These are phyloP conservation scores for Siphamia tubifer DNA, from an alignment of 2,113 vertebrate genomes.

Conservation along the genomic window DNA sequence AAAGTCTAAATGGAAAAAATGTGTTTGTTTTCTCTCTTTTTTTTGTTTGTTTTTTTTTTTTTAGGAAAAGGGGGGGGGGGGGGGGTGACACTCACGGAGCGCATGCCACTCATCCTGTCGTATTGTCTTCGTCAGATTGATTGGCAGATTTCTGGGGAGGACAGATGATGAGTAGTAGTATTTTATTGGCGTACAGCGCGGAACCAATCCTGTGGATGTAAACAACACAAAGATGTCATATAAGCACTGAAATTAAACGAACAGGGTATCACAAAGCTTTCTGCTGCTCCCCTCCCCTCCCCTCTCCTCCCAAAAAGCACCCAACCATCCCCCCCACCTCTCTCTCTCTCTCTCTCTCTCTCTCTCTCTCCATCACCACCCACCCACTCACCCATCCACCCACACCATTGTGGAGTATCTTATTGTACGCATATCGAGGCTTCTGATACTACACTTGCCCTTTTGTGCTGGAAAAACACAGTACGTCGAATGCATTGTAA, in stretches of 20 bases:
- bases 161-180: slow-evolving; percentile 92
- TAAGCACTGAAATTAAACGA: slow-evolving; percentile 38
- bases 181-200: slow-evolving; percentile 88
- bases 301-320: slow-evolving; percentile 17
- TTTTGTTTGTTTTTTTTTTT: too few relatives aligned
- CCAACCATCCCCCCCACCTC: too few relatives aligned
- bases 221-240: slow-evolving; percentile 57
- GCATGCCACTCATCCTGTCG: slow-evolving; percentile 93
- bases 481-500: slow-evolving; percentile 35
- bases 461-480: slow-evolving; percentile 37
- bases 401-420: slow-evolving; percentile 53
- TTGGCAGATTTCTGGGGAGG: slow-evolving; percentile 86
- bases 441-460: slow-evolving; percentile 52
- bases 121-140: slow-evolving; percentile 91
- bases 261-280: slow-evolving; percentile 43
- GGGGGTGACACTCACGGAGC: slow-evolving; percentile 83
- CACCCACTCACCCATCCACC: slow-evolving; percentile 53
- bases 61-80: neutral
- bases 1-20: too few relatives aligned
- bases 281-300: slow-evolving; percentile 19
- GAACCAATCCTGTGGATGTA: slow-evolving; percentile 80
- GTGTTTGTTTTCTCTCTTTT: too few relatives aligned
- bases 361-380: slow-evolving; percentile 11
- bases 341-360: too few relatives aligned
- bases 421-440: slow-evolving; percentile 42